phyloP scores from a whole-genome alignment of 2,888 invertebrate species.

The Esperia sulphurella region DNA sequence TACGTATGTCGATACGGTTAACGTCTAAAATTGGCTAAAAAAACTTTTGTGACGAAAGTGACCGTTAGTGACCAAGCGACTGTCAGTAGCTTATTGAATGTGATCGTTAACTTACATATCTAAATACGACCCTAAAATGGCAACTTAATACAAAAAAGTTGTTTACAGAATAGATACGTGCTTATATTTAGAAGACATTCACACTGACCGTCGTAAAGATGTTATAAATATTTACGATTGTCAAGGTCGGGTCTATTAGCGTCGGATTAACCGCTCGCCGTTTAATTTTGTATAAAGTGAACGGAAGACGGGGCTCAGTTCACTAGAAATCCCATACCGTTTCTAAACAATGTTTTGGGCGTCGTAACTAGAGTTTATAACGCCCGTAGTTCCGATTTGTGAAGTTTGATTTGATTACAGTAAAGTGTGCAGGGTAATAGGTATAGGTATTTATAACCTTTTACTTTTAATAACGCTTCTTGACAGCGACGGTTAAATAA shows the following conservation, averaged over 20 bases:
- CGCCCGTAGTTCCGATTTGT: too few species aligned
- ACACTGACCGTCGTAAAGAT: conserved; percentile 55
- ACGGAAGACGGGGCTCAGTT: conserved; percentile 34
- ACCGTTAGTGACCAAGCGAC: too few species aligned
- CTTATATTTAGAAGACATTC: conserved; percentile 60
- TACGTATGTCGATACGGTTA: too few species aligned
- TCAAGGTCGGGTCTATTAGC: conserved; percentile 57
- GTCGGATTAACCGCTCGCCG: conserved; percentile 38
- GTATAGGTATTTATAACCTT: too few species aligned
- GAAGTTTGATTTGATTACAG: too few species aligned
- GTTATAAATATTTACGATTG: conserved; percentile 59
- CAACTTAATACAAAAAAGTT: neutral
- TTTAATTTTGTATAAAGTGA: conserved; percentile 34
- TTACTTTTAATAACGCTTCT: too few species aligned
- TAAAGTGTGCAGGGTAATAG: too few species aligned
- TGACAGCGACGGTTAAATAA: too few species aligned
- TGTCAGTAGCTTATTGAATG: too few species aligned
- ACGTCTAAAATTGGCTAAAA: too few species aligned
- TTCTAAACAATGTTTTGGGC: conserved; percentile 1
- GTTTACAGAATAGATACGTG: conserved; percentile 6
- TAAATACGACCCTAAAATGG: neutral
- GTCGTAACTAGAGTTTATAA: neutral
- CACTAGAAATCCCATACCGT: conserved; percentile 22
- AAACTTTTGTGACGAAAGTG: too few species aligned
- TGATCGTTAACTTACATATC: too few species aligned